Evolutionary conservation across 1,140 invertebrate species (phyloP), one percentile per base, ranked within the genome.

Genomic region (Achatina immaculata): DNA sequence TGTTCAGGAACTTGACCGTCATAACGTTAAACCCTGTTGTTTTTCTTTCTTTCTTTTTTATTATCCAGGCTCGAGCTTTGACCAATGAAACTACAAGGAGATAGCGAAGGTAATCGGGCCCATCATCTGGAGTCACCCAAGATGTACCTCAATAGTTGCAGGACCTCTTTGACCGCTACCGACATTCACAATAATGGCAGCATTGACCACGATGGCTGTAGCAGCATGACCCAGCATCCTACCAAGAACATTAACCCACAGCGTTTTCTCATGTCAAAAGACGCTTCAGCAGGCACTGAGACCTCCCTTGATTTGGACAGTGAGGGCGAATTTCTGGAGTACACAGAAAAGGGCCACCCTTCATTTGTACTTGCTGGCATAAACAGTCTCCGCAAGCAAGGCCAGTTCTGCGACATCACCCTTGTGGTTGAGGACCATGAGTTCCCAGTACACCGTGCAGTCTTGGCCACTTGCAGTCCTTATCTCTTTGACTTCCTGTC

Each of bases 401-500:
- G 93, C 75, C 94, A 95, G 85, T 95, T 96, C 90, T 96, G 95
- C 91, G 95, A 96, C 91, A 94, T 95, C 77, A 93, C 95, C 85
- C 92, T 96, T 83, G 94, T 95, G 89, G 95, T 95, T 88, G 93
- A 93, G 93, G 88, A 88, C 1, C 92, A 93, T 14, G 95, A 96
- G 91, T 92, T 96, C 48, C 93, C 94, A 82, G 95, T 94, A 36
- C 95, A 96, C 90, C 92, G 94, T 83, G 94, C 94, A 48, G 95
- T 96, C 36, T 90, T 96, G 66, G 95, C 95, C 0, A 94, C 94
- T 81, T 94, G 94, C 38, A 95, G 95, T 79, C 94, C 95, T 1
- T 95, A 95, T 90, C 92, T 97, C 28, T 94, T 96, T 84, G 95
- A 96, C 86, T 91, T 96, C 85, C 96, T 96, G 89, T 93, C 93